Base-by-base conservation (phyloP, 2,797 vertebrate genomes). In the Taenioides sp. region DNA sequence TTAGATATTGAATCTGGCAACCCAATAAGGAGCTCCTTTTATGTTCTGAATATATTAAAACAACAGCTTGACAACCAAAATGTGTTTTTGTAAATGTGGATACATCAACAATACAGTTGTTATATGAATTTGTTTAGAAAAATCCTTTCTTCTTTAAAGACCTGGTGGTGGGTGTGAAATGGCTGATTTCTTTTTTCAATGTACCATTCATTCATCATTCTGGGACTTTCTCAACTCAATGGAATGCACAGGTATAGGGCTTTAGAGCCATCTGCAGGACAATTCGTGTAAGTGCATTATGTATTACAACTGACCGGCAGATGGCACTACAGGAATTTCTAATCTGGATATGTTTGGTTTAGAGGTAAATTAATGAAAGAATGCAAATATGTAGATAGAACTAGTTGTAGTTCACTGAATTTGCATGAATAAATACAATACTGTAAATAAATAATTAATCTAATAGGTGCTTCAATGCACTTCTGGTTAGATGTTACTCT, bases 251-350 rank as follows among this genome's bases (percentile, higher is more conserved):
- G 72, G 4, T 59, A 58, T 18, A 69, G 78, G 22, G 68, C 81
- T 85, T 73, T 62, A 76, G 80, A 70, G 87, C 89, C 89, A 79
- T 84, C 91, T 89, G 67, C 77, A 76, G 88, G 62, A 63, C 11
- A 60, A 52, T 2, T 27, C 18, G 61, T 67, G 50, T 4, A 49
- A 67, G 68, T 50, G 73, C 17, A 25, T 60, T 67, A 52, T 1
- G 61, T 59, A 22, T 64, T 14, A 62, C 0, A 43, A 7, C 2
- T 49, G 25, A n/a, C 86, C 90, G 85, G 86, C 71, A 93, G 93
- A 83, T 86, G 90, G 91, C 75, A 74, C 20, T 60, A 75, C 78
- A 71, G 61, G 65, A 73, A 69, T 10, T 11, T 9, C 40, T 28
- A n/a, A 47, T 47, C 23, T 66, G 27, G 10, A n/a, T 52, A 9